Evolutionary conservation across 2,797 vertebrate genomes (phyloP), one percentile per base, ranked within the genome.

Genomic region (Eulemur coronatus): DNA sequence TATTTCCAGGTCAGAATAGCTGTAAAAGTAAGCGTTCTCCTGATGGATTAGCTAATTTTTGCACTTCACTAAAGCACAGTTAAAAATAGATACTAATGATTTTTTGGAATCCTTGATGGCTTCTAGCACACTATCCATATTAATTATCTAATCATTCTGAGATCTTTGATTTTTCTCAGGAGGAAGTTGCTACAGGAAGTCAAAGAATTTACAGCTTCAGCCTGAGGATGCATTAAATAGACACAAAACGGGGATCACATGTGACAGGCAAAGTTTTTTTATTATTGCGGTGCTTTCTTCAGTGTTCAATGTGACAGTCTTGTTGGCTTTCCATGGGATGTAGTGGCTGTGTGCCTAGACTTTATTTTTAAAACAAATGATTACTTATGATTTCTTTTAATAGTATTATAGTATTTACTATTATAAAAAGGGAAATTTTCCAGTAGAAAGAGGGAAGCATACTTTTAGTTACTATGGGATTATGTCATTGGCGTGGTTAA

Each of bases 41-140:
- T 96, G 89, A 95, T 95, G 84, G 80, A 89, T 94, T 67, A 94
- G 91, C 79, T 97, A 80, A 96, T 96, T 97, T 96, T 94, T 93
- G 15, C 78, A 87, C 97, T 95, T 95, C 70, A 95, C 84, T 85
- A 69, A 95, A 78, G 38, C 75, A 91, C 13, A 86, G 90, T 88
- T 98, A 97, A 97, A 98, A 98, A 97, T 95, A 97, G 96, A 69
- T 86, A 70, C 93, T 96, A 96, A 97, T 91, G 95, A 98, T 91
- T 97, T 97, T 97, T 95, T 94, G 59, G 70, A 96, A 89, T 35
- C 65, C 91, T 96, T 94, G 88, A 94, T 96, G 69, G 57, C 84
- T 98, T 95, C 90, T 80, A 67, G 78, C 89, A 91, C 20, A 84
- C 86, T 95, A 69, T 94, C 88, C 92, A 92, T 97, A 95, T 95